Conservation (phyloP, 1,140 invertebrate species). For the Macrobrachium nipponense region DNA sequence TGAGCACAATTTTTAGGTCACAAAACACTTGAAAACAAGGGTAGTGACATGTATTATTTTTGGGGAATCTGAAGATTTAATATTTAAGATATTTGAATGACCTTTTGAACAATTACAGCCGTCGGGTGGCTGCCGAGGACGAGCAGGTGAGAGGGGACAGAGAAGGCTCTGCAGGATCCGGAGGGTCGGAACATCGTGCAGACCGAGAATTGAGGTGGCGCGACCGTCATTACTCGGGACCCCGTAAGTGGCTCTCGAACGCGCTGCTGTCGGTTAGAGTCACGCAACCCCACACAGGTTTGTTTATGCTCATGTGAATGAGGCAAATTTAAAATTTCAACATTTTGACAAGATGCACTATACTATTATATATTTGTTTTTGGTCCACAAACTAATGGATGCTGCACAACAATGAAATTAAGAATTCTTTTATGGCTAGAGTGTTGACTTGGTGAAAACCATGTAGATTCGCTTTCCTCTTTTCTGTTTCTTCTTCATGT, state of each 20-base stretch:
- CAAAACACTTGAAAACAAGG: too few relatives aligned
- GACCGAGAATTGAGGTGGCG: conserved; percentile 69
- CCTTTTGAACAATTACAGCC: conserved; percentile 25
- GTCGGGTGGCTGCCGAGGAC: conserved; percentile 59
- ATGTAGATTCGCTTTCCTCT: too few relatives aligned
- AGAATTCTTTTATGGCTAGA: too few relatives aligned
- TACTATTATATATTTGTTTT: not conserved
- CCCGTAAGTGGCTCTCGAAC: conserved; percentile 69
- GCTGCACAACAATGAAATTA: too few relatives aligned
- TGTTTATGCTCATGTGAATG: conserved; percentile 28
- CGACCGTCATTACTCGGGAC: conserved; percentile 68
- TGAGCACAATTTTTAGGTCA: not conserved
- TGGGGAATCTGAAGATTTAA: too few relatives aligned
- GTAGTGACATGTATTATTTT: too few relatives aligned
- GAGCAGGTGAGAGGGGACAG: conserved; percentile 64
- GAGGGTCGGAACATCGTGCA: conserved; percentile 45
- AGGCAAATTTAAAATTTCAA: not conserved
- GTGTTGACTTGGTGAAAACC: too few relatives aligned
- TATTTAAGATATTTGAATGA: too few relatives aligned
- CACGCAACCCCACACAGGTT: conserved; percentile 60
- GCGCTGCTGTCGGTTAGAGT: conserved; percentile 66
- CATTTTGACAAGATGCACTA: not conserved
- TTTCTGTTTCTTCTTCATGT: too few relatives aligned
- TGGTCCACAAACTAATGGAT: too few relatives aligned
- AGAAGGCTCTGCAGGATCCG: conserved; percentile 46